Evolutionary conservation across 1,140 invertebrate genomes (phyloP).

Genomic region (Lutraria rhynchaena): DNA sequence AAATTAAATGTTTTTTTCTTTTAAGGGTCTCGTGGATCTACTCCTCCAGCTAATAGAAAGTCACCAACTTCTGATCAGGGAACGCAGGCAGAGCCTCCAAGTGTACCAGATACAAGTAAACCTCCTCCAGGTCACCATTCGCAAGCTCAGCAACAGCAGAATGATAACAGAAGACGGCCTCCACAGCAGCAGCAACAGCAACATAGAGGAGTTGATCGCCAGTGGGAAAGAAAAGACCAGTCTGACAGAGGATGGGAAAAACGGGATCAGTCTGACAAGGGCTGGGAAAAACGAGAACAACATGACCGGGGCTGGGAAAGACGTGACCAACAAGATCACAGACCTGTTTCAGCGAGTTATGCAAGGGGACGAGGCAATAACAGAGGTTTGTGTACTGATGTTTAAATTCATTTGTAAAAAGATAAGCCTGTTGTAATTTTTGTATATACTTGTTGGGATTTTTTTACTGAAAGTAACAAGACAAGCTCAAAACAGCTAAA

Average conservation of each 20-base stretch:
- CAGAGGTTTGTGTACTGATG: constrained; percentile 54
- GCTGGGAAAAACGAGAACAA: constrained; percentile 8
- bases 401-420: too few relatives aligned
- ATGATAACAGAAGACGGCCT: constrained; percentile 23
- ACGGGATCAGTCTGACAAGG: constrained; percentile 30
- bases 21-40: constrained; percentile 85
- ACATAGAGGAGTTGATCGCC: constrained; percentile 49
- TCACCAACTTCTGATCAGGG: constrained; percentile 91
- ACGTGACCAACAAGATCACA: constrained; percentile 47
- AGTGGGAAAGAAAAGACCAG: constrained; percentile 73
- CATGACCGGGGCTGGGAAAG: neutral
- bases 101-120: constrained; percentile 52
- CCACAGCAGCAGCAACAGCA: constrained; percentile 72
- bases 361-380: constrained; percentile 67
- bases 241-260: constrained; percentile 27
- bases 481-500: too few relatives aligned
- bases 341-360: constrained; percentile 58
- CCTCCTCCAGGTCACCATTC: constrained; percentile 57
- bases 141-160: constrained; percentile 39
- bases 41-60: constrained; percentile 83
- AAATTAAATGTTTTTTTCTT: neutral
- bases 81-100: constrained; percentile 84
- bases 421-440: too few relatives aligned
- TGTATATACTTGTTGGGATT: too few relatives aligned
- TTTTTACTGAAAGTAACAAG: too few relatives aligned